phyloP scores from a whole-genome alignment of 1,140 invertebrate species.

The Drosophila nigromelanica region DNA sequence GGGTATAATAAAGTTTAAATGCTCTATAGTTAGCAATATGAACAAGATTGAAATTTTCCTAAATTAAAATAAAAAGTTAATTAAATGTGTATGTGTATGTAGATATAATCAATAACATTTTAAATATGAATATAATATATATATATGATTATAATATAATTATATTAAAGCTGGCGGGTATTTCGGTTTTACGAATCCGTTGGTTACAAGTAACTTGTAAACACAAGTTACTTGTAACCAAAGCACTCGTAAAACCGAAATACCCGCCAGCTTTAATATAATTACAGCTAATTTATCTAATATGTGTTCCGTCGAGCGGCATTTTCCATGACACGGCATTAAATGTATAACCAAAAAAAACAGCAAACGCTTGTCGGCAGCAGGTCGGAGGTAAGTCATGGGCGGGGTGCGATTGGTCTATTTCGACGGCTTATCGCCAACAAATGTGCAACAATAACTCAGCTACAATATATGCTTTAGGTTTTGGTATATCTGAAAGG shows the following conservation, averaged over 20 bases:
- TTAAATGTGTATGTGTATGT: too few species aligned
- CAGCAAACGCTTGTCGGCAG: constrained; percentile 14
- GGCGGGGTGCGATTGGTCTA: constrained; percentile 5
- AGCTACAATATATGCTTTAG: constrained; percentile 4
- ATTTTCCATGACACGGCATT: constrained; percentile 53
- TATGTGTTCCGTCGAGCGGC: constrained; percentile 48
- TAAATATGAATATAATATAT: background rate
- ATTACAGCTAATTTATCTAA: constrained; percentile 72
- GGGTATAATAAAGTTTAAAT: background rate
- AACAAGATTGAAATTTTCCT: too few species aligned
- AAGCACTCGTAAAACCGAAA: too few species aligned
- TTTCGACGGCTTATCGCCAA: constrained; percentile 48
- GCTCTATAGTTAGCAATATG: constrained; percentile 1
- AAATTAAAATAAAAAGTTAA: too few species aligned
- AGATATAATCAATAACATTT: background rate
- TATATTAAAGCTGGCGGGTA: too few species aligned
- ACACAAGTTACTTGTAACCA: too few species aligned
- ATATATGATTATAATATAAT: too few species aligned
- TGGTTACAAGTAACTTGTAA: too few species aligned
- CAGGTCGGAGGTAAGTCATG: constrained; percentile 13
- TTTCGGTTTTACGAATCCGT: too few species aligned
- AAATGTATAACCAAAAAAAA: constrained; percentile 46
- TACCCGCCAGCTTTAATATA: constrained; percentile 23
- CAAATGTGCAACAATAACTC: constrained; percentile 54
- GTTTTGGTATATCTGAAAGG: constrained; percentile 8